These are phyloP conservation scores for Eulithis testata DNA, from an alignment of 2,888 invertebrate genomes.

Conservation along the genomic window DNA sequence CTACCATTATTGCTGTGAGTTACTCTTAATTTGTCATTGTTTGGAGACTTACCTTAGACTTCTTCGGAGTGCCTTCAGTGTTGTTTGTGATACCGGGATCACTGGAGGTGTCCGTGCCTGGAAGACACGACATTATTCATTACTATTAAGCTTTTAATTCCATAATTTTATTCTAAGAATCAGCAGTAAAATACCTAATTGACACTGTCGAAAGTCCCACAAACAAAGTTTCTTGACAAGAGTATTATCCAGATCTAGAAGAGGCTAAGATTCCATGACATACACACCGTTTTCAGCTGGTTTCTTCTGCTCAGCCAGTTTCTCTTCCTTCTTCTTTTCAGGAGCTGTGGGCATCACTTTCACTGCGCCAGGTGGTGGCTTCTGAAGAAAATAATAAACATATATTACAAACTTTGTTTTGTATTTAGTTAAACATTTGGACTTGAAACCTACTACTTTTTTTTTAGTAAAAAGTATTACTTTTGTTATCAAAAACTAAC, in stretches of 20 bases:
- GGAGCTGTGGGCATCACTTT: constrained; percentile 91
- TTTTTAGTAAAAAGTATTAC: neutral
- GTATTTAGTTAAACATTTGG: neutral
- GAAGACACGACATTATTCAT: neutral
- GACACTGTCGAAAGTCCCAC: no score
- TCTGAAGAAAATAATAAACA: constrained; percentile 78
- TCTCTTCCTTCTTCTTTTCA: constrained; percentile 81
- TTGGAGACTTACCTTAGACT: constrained; percentile 67
- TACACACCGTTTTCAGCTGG: constrained; percentile 76
- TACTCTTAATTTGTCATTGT: neutral
- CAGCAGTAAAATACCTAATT: no score
- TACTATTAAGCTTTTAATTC: no score
- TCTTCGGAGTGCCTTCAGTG: constrained; percentile 78
- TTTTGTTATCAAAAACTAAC: neutral
- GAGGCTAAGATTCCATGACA: neutral
- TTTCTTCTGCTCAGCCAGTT: constrained; percentile 62
- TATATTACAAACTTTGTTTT: neutral
- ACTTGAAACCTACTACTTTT: neutral
- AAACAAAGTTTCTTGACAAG: no score
- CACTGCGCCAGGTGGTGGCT: constrained; percentile 91
- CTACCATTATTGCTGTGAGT: constrained; percentile 64
- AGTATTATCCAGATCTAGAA: no score
- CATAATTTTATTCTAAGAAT: no score
- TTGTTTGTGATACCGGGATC: constrained; percentile 79
- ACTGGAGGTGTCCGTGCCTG: constrained; percentile 81